phyloP scores from a whole-genome alignment of 2,888 invertebrate species.

The Bruchidius siliquastri region DNA sequence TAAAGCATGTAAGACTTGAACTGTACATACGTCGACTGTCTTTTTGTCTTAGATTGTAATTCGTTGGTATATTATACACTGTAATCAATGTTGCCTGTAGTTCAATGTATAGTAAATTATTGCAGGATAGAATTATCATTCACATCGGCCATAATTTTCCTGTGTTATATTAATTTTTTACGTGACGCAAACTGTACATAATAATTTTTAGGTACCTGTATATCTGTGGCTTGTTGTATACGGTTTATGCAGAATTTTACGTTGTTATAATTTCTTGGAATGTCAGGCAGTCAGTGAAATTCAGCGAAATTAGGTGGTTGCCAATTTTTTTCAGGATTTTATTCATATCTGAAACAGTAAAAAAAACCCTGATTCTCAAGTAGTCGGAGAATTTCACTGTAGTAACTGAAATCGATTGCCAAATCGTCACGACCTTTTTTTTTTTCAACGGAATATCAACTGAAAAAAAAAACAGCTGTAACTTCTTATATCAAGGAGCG shows the following conservation, averaged over 20 bases:
- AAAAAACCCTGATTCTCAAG: too few relatives aligned
- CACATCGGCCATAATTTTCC: conserved; percentile 34
- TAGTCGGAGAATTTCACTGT: too few relatives aligned
- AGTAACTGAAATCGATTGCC: too few relatives aligned
- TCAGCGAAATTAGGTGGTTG: too few relatives aligned
- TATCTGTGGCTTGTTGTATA: conserved; percentile 48
- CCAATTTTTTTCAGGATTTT: too few relatives aligned
- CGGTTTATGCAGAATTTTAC: conserved; percentile 37
- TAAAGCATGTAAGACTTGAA: conserved; percentile 38
- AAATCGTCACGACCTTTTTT: too few relatives aligned
- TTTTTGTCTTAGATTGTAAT: conserved; percentile 45
- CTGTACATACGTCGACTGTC: conserved; percentile 47
- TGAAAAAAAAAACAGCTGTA: too few relatives aligned
- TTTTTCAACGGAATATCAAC: too few relatives aligned
- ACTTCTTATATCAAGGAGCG: too few relatives aligned
- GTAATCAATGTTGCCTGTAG: conserved; percentile 48
- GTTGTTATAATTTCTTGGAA: conserved; percentile 27
- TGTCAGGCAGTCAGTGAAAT: neutral
- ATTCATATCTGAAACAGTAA: too few relatives aligned
- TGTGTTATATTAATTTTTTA: conserved; percentile 35
- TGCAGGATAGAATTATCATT: conserved; percentile 38
- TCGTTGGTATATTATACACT: conserved; percentile 42
- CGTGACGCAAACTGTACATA: conserved; percentile 32
- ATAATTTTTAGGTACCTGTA: conserved; percentile 45
- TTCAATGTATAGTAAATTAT: conserved; percentile 50